Conservation (phyloP, 2,113 vertebrate species). For the Strigops habroptila region DNA sequence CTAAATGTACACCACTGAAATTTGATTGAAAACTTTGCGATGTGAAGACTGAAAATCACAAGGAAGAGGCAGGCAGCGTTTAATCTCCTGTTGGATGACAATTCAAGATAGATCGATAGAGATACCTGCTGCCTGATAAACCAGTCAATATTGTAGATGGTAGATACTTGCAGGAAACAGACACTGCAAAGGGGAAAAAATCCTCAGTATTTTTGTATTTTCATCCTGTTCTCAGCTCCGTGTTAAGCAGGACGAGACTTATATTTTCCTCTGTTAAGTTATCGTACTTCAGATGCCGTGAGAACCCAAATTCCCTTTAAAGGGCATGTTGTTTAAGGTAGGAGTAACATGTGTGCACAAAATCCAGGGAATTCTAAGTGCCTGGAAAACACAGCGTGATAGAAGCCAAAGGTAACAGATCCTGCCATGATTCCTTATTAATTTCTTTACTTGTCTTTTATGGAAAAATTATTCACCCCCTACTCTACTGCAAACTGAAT, state of each 20-base stretch:
- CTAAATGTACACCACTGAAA: constrained; percentile 62
- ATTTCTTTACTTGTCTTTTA: neutral
- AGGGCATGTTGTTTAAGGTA: neutral
- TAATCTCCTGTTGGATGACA: constrained; percentile 75
- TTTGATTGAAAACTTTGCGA: constrained; percentile 74
- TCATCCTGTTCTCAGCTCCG: neutral
- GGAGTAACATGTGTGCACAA: neutral
- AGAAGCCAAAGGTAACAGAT: neutral
- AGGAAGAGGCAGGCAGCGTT: constrained; percentile 59
- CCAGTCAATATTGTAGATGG: constrained; percentile 69
- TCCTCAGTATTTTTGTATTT: neutral
- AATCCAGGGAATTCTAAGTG: neutral
- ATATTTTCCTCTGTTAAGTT: neutral
- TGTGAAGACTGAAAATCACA: constrained; percentile 71
- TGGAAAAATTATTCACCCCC: neutral
- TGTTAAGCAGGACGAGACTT: neutral
- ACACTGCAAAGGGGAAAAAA: neutral
- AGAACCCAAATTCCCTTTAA: neutral
- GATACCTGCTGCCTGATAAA: constrained; percentile 68
- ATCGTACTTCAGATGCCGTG: neutral
- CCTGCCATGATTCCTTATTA: neutral
- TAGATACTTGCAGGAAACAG: constrained; percentile 51
- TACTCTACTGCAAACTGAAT: neutral
- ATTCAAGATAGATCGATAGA: constrained; percentile 69
- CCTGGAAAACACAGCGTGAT: neutral